phyloP scores from a whole-genome alignment of 2,888 invertebrate genomes.

The Clusia tigrina region DNA sequence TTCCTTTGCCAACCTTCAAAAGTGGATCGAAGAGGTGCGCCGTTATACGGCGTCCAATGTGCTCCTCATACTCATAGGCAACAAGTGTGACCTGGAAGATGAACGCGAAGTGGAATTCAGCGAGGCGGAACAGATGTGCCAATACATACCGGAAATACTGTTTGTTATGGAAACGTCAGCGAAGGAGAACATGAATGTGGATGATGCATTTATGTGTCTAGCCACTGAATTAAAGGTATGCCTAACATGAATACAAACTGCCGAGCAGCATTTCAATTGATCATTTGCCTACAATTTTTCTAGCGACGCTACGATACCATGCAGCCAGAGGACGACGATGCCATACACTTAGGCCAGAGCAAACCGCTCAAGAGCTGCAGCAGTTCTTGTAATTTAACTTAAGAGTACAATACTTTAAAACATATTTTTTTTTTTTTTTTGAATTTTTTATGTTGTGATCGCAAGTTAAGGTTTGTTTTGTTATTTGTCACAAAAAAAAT shows the following conservation, averaged over 20 bases:
- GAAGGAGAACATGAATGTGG: constrained; percentile 90
- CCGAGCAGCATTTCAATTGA: background rate
- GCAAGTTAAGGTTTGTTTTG: background rate
- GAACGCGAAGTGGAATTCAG: constrained; percentile 84
- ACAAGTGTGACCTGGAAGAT: constrained; percentile 86
- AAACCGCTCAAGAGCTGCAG: constrained; percentile 73
- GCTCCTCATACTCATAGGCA: constrained; percentile 89
- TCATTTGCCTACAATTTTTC: constrained; percentile 49
- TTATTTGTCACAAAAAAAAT: background rate
- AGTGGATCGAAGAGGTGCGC: constrained; percentile 96
- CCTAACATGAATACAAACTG: no score
- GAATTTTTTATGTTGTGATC: constrained; percentile 27
- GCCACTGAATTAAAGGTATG: constrained; percentile 86
- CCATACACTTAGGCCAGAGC: constrained; percentile 75
- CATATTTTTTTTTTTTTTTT: constrained; percentile 14
- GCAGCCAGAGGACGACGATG: constrained; percentile 70
- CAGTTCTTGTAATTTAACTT: constrained; percentile 67
- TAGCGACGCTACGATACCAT: constrained; percentile 79
- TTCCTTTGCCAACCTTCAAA: constrained; percentile 88
- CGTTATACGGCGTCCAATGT: constrained; percentile 93
- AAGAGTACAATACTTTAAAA: constrained; percentile 30
- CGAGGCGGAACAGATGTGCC: constrained; percentile 87
- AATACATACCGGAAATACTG: constrained; percentile 85
- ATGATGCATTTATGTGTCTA: constrained; percentile 84
- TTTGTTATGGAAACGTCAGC: constrained; percentile 90